Evolutionary conservation across 2,888 invertebrate species (phyloP).

Genomic region (Lissocephala sabroskyi): DNA sequence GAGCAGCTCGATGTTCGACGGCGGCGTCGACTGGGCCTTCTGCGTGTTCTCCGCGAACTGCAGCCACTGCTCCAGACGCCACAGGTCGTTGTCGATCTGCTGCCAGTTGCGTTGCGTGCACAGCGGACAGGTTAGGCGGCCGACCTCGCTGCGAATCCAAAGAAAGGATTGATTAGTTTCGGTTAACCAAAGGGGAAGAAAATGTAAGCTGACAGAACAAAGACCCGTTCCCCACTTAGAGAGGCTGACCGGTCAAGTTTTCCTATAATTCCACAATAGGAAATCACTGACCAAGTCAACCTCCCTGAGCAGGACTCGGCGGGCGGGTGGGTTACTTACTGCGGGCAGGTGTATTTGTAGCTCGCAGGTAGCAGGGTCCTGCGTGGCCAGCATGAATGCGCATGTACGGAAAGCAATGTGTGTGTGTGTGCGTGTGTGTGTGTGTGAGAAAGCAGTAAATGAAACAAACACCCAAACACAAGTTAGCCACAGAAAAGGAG

Average conservation of each 20-base stretch:
- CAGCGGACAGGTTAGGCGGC: constrained; percentile 86
- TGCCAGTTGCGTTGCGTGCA: constrained; percentile 92
- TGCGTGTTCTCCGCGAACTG: constrained; percentile 89
- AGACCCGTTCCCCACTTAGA: no score
- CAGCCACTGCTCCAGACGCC: constrained; percentile 93
- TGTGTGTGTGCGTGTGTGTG: constrained; percentile 16
- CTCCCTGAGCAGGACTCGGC: constrained; percentile 15
- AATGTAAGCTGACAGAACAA: no score
- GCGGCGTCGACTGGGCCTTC: constrained; percentile 79
- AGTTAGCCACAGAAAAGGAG: constrained; percentile 28
- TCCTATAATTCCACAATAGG: no score
- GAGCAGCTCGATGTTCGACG: constrained; percentile 84
- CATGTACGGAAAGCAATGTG: constrained; percentile 29
- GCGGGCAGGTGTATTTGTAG: constrained; percentile 79
- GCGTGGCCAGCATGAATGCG: constrained; percentile 38
- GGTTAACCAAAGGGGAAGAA: background rate
- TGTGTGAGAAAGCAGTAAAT: constrained; percentile 45
- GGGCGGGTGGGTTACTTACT: constrained; percentile 75
- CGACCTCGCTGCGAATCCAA: constrained; percentile 77
- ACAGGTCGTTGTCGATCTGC: constrained; percentile 90
- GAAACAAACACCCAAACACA: constrained; percentile 18
- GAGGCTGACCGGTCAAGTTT: no score
- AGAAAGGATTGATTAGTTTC: background rate
- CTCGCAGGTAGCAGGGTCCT: constrained; percentile 78
- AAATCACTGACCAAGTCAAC: no score